phyloP scores from a whole-genome alignment of 2,113 vertebrate genomes.

The Larimichthys polyactis region DNA sequence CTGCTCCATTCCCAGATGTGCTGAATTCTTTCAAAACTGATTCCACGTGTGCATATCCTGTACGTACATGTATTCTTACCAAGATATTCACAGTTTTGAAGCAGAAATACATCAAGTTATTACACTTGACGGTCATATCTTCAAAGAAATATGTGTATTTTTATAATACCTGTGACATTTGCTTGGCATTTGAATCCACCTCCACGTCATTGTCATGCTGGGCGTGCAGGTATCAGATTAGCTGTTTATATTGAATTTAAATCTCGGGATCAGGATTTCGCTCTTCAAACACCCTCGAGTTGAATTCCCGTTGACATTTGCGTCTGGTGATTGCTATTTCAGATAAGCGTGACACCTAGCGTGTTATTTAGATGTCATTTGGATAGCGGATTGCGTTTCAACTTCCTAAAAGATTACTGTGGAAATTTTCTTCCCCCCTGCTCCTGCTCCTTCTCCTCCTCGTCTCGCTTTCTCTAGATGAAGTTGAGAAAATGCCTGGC shows the following conservation, averaged over 20 bases:
- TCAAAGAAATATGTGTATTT: conserved; percentile 45
- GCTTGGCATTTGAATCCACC: conserved; percentile 72
- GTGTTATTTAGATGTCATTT: conserved; percentile 67
- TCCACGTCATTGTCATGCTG: conserved; percentile 36
- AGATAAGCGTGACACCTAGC: conserved; percentile 51
- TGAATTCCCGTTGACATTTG: conserved; percentile 74
- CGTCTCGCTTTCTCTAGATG: conserved; percentile 13
- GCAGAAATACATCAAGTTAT: not conserved
- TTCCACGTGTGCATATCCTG: not conserved
- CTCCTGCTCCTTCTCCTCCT: too few relatives aligned
- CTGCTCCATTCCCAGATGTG: not conserved
- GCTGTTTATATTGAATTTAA: conserved; percentile 70
- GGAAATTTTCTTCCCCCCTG: not conserved
- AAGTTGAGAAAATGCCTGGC: conserved; percentile 32
- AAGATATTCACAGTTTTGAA: not conserved
- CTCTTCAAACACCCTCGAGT: conserved; percentile 56
- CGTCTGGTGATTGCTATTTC: conserved; percentile 63
- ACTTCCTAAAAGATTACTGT: conserved; percentile 36
- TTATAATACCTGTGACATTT: conserved; percentile 75
- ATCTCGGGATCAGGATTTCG: conserved; percentile 68
- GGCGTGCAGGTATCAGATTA: conserved; percentile 48
- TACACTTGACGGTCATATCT: conserved; percentile 24
- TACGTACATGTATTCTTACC: not conserved
- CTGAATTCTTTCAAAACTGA: not conserved
- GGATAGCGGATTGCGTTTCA: conserved; percentile 37